phyloP scores from a whole-genome alignment of 2,888 invertebrate species.

The Amphimallon solstitiale region DNA sequence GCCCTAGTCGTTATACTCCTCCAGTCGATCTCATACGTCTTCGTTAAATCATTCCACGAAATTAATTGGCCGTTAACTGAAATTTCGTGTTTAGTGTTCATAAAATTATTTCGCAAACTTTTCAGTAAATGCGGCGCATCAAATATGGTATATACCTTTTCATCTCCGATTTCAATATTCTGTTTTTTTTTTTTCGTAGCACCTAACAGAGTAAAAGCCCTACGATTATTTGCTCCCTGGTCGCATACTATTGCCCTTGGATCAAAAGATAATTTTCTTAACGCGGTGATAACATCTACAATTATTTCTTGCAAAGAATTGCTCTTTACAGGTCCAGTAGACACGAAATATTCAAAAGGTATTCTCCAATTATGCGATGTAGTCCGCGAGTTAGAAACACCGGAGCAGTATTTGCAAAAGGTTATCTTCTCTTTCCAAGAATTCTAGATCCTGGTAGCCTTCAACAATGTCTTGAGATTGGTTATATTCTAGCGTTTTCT shows the following conservation, averaged over 20 bases:
- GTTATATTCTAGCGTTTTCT: slow-evolving; percentile 40
- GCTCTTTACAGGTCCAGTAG: slow-evolving; percentile 37
- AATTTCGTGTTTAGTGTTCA: slow-evolving; percentile 16
- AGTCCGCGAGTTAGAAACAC: slow-evolving; percentile 42
- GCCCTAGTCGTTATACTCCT: slow-evolving; percentile 34
- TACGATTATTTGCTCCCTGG: slow-evolving; percentile 44
- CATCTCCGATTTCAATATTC: slow-evolving; percentile 22
- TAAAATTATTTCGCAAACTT: slow-evolving; percentile 39
- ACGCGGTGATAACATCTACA: slow-evolving; percentile 22
- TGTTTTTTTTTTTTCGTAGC: slow-evolving; percentile 34
- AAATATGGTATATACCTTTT: slow-evolving; percentile 39
- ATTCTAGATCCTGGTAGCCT: slow-evolving; percentile 32
- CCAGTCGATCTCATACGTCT: slow-evolving; percentile 37
- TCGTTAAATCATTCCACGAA: slow-evolving; percentile 38
- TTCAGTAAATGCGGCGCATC: slow-evolving; percentile 45
- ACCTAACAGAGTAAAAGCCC: slow-evolving; percentile 29
- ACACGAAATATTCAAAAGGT: slow-evolving; percentile 41
- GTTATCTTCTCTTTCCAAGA: slow-evolving; percentile 32
- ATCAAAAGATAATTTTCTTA: slow-evolving; percentile 37
- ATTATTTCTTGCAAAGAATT: slow-evolving; percentile 34
- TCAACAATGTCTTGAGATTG: slow-evolving; percentile 35
- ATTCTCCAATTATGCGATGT: slow-evolving; percentile 44
- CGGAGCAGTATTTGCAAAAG: slow-evolving; percentile 36
- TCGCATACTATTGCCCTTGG: slow-evolving; percentile 42
- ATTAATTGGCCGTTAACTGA: slow-evolving; percentile 32